Evolutionary conservation across 2,113 vertebrate genomes (phyloP).

Genomic region (Syrrhaptes paradoxus): DNA sequence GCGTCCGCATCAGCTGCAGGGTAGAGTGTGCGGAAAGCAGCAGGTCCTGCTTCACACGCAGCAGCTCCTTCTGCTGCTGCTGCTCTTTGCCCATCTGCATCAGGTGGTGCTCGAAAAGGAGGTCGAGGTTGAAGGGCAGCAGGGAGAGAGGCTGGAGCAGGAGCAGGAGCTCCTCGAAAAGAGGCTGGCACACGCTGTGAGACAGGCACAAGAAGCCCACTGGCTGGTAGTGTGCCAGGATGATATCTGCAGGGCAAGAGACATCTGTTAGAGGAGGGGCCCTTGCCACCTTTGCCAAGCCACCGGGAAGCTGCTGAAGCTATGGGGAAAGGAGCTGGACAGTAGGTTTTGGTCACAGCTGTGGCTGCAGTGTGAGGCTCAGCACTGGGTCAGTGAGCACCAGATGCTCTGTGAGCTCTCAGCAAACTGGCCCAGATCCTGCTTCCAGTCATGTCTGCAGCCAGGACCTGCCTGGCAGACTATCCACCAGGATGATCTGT

Average conservation of each 20-base stretch:
- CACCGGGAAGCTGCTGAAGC: background rate
- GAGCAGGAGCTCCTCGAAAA: constrained; percentile 92
- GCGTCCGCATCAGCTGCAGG: constrained; percentile 88
- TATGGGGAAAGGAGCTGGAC: background rate
- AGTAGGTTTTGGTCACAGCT: background rate
- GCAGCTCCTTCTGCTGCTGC: constrained; percentile 88
- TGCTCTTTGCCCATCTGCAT: constrained; percentile 89
- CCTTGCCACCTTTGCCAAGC: background rate
- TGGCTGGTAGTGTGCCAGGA: constrained; percentile 88
- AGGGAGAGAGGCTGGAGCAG: constrained; percentile 94
- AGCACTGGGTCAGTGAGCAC: background rate
- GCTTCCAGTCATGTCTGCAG: background rate
- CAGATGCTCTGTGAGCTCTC: background rate
- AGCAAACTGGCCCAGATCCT: background rate
- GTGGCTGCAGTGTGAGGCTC: background rate
- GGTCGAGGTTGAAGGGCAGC: constrained; percentile 93
- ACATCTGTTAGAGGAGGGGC: background rate
- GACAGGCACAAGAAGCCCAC: constrained; percentile 91
- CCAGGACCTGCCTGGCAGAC: background rate
- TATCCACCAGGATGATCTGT: background rate
- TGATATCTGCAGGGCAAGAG: constrained; percentile 80
- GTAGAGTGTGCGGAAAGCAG: constrained; percentile 88
- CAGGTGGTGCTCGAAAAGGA: constrained; percentile 90
- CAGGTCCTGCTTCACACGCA: constrained; percentile 85
- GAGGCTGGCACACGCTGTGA: constrained; percentile 84